Conservation (phyloP, 2,113 vertebrate species). For the Myrmecobius fasciatus region DNA sequence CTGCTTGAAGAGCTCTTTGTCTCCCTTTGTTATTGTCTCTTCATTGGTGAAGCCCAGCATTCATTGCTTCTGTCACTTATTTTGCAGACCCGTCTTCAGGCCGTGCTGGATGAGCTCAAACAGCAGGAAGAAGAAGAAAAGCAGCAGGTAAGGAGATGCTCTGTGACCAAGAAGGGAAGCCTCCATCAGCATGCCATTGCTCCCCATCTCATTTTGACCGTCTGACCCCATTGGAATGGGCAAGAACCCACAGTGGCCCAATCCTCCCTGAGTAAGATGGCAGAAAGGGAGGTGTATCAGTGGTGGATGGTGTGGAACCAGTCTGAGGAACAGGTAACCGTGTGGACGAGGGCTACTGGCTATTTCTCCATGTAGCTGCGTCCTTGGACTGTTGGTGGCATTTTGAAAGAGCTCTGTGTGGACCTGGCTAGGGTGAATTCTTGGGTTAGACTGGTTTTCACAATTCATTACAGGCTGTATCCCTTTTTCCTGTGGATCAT, state of each 20-base stretch:
- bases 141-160: conserved; percentile 82
- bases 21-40: conserved; percentile 16
- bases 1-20: conserved; percentile 44
- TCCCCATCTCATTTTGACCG: conserved; percentile 2
- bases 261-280: conserved; percentile 33
- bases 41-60: conserved; percentile 23
- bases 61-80: conserved; percentile 50
- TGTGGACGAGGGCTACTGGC: conserved; percentile 20
- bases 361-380: background rate
- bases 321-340: conserved; percentile 12
- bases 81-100: conserved; percentile 90
- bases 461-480: background rate
- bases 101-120: conserved; percentile 91
- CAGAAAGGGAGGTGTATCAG: conserved; percentile 8
- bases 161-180: conserved; percentile 45
- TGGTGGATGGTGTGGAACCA: background rate
- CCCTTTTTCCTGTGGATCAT: background rate
- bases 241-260: conserved; percentile 20
- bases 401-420: conserved; percentile 23
- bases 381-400: background rate
- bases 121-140: conserved; percentile 92
- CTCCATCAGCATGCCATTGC: too few relatives aligned
- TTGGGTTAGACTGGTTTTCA: conserved; percentile 11
- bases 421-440: background rate
- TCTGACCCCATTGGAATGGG: conserved; percentile 10